phyloP scores from a whole-genome alignment of 1,140 invertebrate species.

The Conus betulinus region DNA sequence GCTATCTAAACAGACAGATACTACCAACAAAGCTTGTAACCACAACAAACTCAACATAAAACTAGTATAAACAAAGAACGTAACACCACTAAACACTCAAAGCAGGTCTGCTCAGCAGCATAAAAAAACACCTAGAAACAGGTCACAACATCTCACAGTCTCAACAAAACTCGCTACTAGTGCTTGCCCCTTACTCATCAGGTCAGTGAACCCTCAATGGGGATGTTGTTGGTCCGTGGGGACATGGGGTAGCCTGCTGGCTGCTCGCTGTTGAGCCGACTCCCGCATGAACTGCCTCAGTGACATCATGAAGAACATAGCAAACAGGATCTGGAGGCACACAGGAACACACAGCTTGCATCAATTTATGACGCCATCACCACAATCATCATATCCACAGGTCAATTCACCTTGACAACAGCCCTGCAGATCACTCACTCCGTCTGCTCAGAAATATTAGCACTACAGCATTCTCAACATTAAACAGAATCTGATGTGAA shows the following conservation, averaged over 20 bases:
- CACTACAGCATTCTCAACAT: too few relatives aligned
- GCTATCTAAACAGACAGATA: too few relatives aligned
- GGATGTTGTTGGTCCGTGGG: not conserved
- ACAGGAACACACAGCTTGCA: too few relatives aligned
- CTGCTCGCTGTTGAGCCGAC: conserved; percentile 49
- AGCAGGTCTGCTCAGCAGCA: not conserved
- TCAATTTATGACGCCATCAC: too few relatives aligned
- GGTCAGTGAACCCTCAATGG: not conserved
- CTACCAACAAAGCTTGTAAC: too few relatives aligned
- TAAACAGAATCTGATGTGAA: too few relatives aligned
- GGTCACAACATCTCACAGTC: not conserved
- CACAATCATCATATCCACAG: too few relatives aligned
- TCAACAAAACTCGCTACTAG: not conserved
- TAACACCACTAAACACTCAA: not conserved
- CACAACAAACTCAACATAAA: too few relatives aligned
- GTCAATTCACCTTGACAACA: too few relatives aligned
- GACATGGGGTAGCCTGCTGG: not conserved
- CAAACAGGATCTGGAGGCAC: conserved; percentile 85
- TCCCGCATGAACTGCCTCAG: conserved; percentile 92
- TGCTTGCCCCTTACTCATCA: not conserved
- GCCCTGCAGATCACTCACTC: too few relatives aligned
- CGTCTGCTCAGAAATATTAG: too few relatives aligned
- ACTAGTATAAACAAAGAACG: not conserved
- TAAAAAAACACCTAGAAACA: not conserved
- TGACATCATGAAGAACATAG: conserved; percentile 96